These are phyloP conservation scores for Conopomorpha cramerella DNA, from an alignment of 1,140 invertebrate genomes.

Conservation along the genomic window DNA sequence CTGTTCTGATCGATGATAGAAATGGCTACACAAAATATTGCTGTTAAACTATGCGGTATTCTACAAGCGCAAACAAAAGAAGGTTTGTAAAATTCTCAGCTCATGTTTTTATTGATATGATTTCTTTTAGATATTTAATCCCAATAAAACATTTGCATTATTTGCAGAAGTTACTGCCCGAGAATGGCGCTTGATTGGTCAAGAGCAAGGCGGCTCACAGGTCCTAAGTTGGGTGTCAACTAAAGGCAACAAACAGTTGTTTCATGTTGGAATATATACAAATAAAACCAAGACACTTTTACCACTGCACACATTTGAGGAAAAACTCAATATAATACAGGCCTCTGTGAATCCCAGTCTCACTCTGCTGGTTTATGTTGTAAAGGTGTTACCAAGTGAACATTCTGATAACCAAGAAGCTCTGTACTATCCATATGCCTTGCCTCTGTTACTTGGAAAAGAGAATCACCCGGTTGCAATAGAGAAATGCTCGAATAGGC, in stretches of 20 bases:
- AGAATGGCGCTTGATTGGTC: constrained; percentile 77
- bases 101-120: constrained; percentile 1
- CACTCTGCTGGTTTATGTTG: constrained; percentile 69
- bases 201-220: constrained; percentile 74
- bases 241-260: constrained; percentile 28
- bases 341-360: constrained; percentile 74
- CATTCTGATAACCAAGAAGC: constrained; percentile 22
- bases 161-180: constrained; percentile 59
- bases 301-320: constrained; percentile 66
- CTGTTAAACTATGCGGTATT: constrained; percentile 52
- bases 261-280: constrained; percentile 57
- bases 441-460: constrained; percentile 63
- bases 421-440: constrained; percentile 62
- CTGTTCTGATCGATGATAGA: constrained; percentile 6
- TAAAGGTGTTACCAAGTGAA: constrained; percentile 47
- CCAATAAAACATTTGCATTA: neutral
- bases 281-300: constrained; percentile 62
- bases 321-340: constrained; percentile 72
- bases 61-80: constrained; percentile 32
- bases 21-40: constrained; percentile 49
- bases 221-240: constrained; percentile 71
- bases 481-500: constrained; percentile 60
- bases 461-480: constrained; percentile 59
- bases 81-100: constrained; percentile 19
- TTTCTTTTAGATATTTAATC: neutral